Percentiles rank a stretch among this genome's conserved stretches.
These are phyloP conservation scores for Rhyacophila evoluta DNA, from an alignment of 2,888 invertebrate species.

Conservation along the genomic window DNA sequence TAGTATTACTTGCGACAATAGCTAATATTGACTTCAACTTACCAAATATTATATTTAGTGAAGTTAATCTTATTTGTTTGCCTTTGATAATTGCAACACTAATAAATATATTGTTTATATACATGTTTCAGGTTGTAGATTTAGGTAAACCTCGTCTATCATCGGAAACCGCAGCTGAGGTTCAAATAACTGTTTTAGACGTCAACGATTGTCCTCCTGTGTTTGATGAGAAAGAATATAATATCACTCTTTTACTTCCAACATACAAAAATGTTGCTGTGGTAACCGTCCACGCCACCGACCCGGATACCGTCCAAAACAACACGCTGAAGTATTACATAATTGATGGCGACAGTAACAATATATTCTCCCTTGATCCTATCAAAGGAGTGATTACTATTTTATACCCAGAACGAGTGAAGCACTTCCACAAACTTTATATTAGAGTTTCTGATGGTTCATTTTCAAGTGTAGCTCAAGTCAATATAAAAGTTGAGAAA, in stretches of 20 bases:
- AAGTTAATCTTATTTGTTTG: too few relatives aligned
- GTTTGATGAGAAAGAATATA: conserved; percentile 78
- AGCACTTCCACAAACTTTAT: conserved; percentile 75
- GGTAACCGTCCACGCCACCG: conserved; percentile 76
- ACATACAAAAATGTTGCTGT: conserved; percentile 85
- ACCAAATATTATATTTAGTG: too few relatives aligned
- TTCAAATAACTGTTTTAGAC: conserved; percentile 82
- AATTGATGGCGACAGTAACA: conserved; percentile 82
- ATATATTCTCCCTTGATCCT: conserved; percentile 79
- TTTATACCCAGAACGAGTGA: conserved; percentile 70
- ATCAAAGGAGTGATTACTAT: conserved; percentile 76
- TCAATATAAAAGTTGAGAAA: conserved; percentile 76
- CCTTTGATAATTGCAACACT: too few relatives aligned
- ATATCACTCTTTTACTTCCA: conserved; percentile 83
- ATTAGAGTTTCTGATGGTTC: conserved; percentile 89
- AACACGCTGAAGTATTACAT: conserved; percentile 80
- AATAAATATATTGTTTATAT: too few relatives aligned
- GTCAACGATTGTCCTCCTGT: conserved; percentile 92
- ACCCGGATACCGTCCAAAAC: conserved; percentile 77
- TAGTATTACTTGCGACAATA: neutral
- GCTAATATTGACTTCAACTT: too few relatives aligned
- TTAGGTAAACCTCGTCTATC: conserved; percentile 85
- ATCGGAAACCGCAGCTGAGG: conserved; percentile 82
- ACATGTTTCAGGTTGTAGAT: conserved; percentile 74
- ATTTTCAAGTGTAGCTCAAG: conserved; percentile 79